Evolutionary conservation across 1,140 invertebrate genomes (phyloP), one percentile per base, ranked within the genome.

Genomic region (Drosophila parabipectinata): DNA sequence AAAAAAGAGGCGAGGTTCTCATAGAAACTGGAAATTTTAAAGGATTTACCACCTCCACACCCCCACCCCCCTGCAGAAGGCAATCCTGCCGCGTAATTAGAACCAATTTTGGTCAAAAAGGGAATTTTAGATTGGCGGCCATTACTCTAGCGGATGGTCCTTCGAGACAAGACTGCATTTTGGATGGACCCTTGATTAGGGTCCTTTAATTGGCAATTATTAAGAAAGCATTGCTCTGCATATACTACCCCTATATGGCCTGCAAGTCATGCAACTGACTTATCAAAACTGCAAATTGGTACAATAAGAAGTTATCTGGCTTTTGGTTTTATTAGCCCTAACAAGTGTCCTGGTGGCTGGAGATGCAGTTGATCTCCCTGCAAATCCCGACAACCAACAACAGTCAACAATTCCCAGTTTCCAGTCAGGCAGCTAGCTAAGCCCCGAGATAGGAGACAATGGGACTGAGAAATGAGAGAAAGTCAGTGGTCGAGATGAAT

Each of bases 281-380:
- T 48, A 47, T 47, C 18, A 47, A 34, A 28, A 14, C 26, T 7
- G 6, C 24, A 32, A 57, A 50, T 21, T 10, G 6, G n/a, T 32
- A 7, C 15, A 59, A 24, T 24, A 15, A 14, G 26, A 21, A 12
- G 50, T 7, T 45, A 44, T 12, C 15, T 4, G 18, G 18, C 32
- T 51, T 26, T 26, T 18, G 7, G 24, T 39, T 32, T 39, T 48
- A 48, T 56, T 69, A 28, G 30, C 30, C 30, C 39, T 52, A 51
- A 51, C 14, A 30, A 41, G 21, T 21, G 21, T 21, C 3, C 3
- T 3, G 3, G 21, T 21, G 21, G 2, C 21, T 0, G 21, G 18
- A 18, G 32, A 32, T 45, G 37, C 41, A 67, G 62, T 69, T 68
- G 62, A 69, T 54, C 61, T 69, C 53, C 12, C 32, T 39, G 51